Base-by-base conservation (phyloP, 35 echinoderm and acorn worm species). In the Holothuria glaberrima region DNA sequence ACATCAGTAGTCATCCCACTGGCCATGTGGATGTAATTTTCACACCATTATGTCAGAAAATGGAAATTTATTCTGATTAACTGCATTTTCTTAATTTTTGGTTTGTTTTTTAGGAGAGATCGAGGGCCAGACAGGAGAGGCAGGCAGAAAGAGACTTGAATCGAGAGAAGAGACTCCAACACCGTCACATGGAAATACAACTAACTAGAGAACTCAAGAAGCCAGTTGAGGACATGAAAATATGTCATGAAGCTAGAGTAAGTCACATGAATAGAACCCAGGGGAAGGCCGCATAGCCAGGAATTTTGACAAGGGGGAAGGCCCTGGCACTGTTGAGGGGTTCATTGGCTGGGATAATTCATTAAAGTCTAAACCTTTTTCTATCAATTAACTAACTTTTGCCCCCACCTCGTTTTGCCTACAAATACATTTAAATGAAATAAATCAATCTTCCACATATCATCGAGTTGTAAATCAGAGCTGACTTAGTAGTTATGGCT, bases 211-310 rank as follows among this genome's bases (percentile, higher is more conserved):
- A 99, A 71, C 63, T 99, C 13, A 99, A 99, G 93, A 99, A 99
- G 73, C 91, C 97, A 21, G 91, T 99, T 30, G 97, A 99, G 73
- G 97, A 99, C 72, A 93, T 99, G 93, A 99, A 99, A 89, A 91
- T 95, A 18, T 52, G 46, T 22, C 52, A 88, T 34, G 94, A 93
- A 63, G 68, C 91, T 27, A 52, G 64, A 27, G 91, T 92, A 88
- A 92, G 90, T 30, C 16, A 46, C 50, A 54, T 12, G 5, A 54
- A 14, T 1, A 54, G 13, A 14, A 14, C 50, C 36, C 36, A 41
- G n/a, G n/a, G n/a, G n/a, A n/a, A 41, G 36, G 36, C 36, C 36
- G n/a, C 36, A 41, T 41, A 7, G 36, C 7, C 36, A 72, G 19
- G 14, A 72, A 25, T 12, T 38, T 16, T 72, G 12, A 72, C 17